A percentile compares a stretch with the other conserved stretches of the same genome.
phyloP scores from a whole-genome alignment of 2,888 invertebrate genomes.

The Hesperia comma region DNA sequence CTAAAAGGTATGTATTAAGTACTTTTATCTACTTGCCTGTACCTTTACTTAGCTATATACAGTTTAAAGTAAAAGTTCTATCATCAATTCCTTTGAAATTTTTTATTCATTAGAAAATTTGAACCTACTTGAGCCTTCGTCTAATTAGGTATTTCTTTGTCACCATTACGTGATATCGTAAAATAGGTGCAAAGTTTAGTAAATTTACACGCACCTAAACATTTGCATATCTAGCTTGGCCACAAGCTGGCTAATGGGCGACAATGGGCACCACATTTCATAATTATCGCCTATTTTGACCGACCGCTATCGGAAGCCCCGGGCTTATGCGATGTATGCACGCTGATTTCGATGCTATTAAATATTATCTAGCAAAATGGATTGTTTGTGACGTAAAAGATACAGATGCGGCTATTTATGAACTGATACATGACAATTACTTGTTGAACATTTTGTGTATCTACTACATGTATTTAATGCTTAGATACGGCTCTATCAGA shows the following conservation, averaged over 20 bases:
- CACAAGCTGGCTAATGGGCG: slow-evolving; percentile 77
- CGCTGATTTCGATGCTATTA: slow-evolving; percentile 49
- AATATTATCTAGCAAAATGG: slow-evolving; percentile 23
- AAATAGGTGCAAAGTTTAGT: slow-evolving; percentile 30
- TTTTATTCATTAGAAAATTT: no score
- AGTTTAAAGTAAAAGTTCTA: no score
- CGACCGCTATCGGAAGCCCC: slow-evolving; percentile 74
- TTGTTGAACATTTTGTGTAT: no score
- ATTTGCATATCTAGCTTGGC: slow-evolving; percentile 72
- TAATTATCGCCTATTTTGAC: slow-evolving; percentile 82
- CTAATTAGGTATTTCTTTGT: no score
- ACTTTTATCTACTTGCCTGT: no score
- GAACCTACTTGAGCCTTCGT: no score
- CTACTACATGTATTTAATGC: no score
- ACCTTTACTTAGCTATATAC: no score
- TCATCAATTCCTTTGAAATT: no score
- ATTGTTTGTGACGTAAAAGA: neutral
- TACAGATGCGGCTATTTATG: neutral
- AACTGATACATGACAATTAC: no score
- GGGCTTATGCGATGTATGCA: slow-evolving; percentile 51
- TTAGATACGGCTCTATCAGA: no score
- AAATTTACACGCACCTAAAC: slow-evolving; percentile 48
- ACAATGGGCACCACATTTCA: slow-evolving; percentile 80
- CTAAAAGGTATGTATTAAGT: no score
- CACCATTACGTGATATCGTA: neutral